Percentiles rank a stretch among this genome's conserved stretches.
Evolutionary conservation across 2,797 vertebrate species (phyloP).

Genomic region (Tauraco hartlaubi): DNA sequence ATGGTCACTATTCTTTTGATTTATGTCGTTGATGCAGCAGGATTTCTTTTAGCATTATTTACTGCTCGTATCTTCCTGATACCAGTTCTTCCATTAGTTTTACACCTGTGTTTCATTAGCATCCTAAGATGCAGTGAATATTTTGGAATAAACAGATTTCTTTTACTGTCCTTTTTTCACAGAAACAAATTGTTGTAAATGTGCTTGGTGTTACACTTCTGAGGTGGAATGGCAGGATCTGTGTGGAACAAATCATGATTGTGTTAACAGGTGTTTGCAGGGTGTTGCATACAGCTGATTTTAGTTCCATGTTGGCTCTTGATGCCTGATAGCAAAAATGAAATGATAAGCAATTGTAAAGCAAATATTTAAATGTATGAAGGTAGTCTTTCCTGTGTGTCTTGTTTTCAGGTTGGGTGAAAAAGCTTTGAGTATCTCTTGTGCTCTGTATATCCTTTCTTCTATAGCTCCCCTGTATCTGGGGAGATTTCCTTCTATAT

Average conservation of each 20-base stretch:
- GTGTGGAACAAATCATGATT: neutral
- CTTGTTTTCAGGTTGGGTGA: neutral
- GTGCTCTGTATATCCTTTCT: neutral
- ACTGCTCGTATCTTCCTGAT: neutral
- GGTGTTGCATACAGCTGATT: neutral
- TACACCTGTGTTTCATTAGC: neutral
- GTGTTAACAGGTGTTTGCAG: neutral
- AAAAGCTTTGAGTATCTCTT: neutral
- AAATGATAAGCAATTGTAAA: neutral
- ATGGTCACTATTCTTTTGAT: neutral
- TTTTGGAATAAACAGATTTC: neutral
- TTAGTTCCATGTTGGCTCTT: neutral
- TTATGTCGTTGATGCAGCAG: neutral
- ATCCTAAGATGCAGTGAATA: neutral
- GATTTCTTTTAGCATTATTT: neutral
- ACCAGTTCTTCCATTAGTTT: neutral
- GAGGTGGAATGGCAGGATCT: neutral
- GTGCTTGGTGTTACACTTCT: neutral
- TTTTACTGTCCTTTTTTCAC: neutral
- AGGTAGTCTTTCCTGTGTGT: neutral
- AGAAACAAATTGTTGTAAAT: neutral
- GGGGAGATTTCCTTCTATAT: neutral
- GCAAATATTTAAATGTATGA: neutral
- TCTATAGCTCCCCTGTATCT: neutral
- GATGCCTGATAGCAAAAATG: neutral